Percentiles rank a stretch among this genome's conserved stretches.
phyloP scores from a whole-genome alignment of 2,113 vertebrate species.

The Sorex fumeus region DNA sequence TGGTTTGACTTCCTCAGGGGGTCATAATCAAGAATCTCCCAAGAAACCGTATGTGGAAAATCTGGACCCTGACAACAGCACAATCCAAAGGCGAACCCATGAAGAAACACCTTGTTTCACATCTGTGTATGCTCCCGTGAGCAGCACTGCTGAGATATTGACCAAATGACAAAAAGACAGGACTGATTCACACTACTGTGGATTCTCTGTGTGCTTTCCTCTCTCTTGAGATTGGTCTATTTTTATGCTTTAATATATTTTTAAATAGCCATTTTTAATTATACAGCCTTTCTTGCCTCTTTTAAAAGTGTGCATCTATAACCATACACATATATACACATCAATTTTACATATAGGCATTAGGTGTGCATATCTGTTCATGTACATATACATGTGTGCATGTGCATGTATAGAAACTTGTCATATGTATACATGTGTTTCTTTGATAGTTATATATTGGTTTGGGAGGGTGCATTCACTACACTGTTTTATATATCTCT shows the following conservation, averaged over 20 bases:
- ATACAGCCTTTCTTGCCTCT: not conserved
- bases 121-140: not conserved
- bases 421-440: not conserved
- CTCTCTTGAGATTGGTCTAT: not conserved
- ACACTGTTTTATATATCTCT: not conserved
- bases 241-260: slow-evolving; percentile 14
- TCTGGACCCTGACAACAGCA: slow-evolving; percentile 18
- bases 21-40: slow-evolving; percentile 66
- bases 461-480: not conserved
- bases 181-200: not conserved
- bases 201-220: not conserved
- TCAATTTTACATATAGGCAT: too few species aligned
- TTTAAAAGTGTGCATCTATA: not conserved
- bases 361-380: not conserved
- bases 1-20: slow-evolving; percentile 66
- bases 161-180: not conserved
- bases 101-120: slow-evolving; percentile 12
- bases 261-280: slow-evolving; percentile 16
- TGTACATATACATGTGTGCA: not conserved
- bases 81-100: slow-evolving; percentile 1
- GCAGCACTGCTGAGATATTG: slow-evolving; percentile 9
- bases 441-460: not conserved
- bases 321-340: not conserved
- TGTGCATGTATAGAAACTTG: not conserved
- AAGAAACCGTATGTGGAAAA: slow-evolving; percentile 42